Percentiles rank a stretch among this genome's conserved stretches.
Conservation (phyloP, 2,113 vertebrate genomes). For the Eulemur rufifrons region DNA sequence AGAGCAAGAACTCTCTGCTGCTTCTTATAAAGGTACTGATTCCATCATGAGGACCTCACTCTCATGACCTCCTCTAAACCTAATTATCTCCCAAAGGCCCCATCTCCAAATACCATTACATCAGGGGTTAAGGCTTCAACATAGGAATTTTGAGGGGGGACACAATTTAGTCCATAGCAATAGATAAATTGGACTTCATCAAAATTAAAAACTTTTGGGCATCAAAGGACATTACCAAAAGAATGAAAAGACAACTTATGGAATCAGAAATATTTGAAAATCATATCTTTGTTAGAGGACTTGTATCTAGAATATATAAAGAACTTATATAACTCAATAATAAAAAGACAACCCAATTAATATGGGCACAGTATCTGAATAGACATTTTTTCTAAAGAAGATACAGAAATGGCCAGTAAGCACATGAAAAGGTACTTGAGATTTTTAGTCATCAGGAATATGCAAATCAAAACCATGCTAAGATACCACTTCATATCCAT, state of each 20-base stretch:
- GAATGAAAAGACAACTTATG: neutral
- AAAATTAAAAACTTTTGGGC: neutral
- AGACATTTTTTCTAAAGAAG: neutral
- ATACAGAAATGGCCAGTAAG: neutral
- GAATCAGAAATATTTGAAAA: neutral
- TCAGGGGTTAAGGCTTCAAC: neutral
- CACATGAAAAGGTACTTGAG: neutral
- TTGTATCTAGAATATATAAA: neutral
- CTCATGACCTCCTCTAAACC: neutral
- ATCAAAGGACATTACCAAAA: neutral
- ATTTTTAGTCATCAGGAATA: neutral
- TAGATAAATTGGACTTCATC: neutral
- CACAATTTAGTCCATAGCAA: neutral
- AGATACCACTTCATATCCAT: neutral
- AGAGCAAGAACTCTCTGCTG: neutral
- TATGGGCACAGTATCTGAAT: neutral
- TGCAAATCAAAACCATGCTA: neutral
- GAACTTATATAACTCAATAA: neutral
- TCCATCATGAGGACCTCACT: neutral
- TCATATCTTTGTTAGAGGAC: neutral
- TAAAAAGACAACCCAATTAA: neutral
- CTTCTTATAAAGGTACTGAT: neutral
- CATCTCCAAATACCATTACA: neutral
- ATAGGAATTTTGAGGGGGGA: neutral
- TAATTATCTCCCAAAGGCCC: neutral